These are phyloP conservation scores for Agonum fuliginosum DNA, from an alignment of 2,888 invertebrate genomes.

Conservation along the genomic window DNA sequence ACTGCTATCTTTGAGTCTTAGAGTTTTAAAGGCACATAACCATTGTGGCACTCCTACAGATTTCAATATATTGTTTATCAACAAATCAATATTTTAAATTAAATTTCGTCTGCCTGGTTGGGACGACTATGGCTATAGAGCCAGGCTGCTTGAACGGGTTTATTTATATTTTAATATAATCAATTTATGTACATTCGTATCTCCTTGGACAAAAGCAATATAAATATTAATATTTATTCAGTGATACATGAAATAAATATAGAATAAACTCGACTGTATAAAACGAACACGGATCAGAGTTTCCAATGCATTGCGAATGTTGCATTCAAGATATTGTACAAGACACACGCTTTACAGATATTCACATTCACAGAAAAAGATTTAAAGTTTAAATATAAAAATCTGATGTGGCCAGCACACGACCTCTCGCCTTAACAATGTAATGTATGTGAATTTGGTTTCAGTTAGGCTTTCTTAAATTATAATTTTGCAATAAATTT, in stretches of 20 bases:
- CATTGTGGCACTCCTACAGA: neutral
- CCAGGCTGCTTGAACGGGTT: constrained; percentile 28
- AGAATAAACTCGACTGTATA: constrained; percentile 53
- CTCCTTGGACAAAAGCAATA: constrained; percentile 60
- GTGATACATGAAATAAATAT: constrained; percentile 58
- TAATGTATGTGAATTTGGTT: too few species aligned
- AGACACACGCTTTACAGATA: too few species aligned
- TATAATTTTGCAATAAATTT: too few species aligned
- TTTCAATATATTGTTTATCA: neutral
- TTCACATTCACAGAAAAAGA: too few species aligned
- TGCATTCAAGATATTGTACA: too few species aligned
- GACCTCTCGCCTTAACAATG: too few species aligned
- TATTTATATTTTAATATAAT: constrained; percentile 60
- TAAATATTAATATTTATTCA: constrained; percentile 60
- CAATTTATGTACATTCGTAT: constrained; percentile 60
- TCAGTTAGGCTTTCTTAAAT: too few species aligned
- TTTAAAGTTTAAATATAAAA: too few species aligned
- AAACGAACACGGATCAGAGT: constrained; percentile 6
- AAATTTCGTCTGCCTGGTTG: neutral
- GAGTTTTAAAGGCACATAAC: too few species aligned
- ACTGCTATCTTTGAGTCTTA: too few species aligned
- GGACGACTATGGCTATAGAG: constrained; percentile 4
- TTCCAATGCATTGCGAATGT: constrained; percentile 23
- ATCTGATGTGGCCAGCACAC: too few species aligned
- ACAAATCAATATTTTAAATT: neutral